Evolutionary conservation across 2,113 vertebrate genomes (phyloP).

Genomic region (Athene cunicularia): DNA sequence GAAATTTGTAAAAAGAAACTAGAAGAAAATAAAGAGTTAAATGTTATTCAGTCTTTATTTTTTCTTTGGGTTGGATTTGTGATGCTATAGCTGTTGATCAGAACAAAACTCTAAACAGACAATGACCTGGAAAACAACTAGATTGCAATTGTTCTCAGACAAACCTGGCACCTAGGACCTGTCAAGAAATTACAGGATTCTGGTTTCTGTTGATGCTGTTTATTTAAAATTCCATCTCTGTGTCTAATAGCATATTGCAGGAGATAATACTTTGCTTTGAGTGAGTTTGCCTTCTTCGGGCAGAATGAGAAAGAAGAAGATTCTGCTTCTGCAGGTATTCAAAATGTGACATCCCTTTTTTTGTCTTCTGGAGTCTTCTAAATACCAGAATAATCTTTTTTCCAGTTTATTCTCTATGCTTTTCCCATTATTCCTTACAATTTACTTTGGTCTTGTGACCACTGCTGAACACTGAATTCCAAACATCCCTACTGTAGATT

Average conservation of each 20-base stretch:
- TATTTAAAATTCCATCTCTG: neutral
- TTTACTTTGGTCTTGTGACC: neutral
- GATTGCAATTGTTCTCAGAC: neutral
- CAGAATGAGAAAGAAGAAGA: neutral
- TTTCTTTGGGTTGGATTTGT: neutral
- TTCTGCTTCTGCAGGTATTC: neutral
- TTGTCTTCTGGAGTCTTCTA: neutral
- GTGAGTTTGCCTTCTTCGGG: neutral
- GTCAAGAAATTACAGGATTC: neutral
- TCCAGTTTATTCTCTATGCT: neutral
- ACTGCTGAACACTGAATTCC: neutral
- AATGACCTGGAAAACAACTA: neutral
- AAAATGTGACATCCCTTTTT: neutral
- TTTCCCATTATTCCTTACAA: neutral
- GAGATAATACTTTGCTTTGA: neutral
- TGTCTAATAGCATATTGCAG: neutral
- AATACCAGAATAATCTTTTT: neutral
- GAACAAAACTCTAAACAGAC: neutral
- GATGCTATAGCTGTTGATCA: neutral
- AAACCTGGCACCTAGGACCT: neutral
- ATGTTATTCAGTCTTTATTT: neutral
- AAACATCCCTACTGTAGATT: neutral
- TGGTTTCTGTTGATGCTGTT: neutral
- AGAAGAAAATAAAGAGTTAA: neutral
- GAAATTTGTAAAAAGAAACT: neutral